A percentile compares a stretch with the other conserved stretches of the same genome.
phyloP scores from a whole-genome alignment of 2,113 vertebrate species.

The Eolophus roseicapilla region DNA sequence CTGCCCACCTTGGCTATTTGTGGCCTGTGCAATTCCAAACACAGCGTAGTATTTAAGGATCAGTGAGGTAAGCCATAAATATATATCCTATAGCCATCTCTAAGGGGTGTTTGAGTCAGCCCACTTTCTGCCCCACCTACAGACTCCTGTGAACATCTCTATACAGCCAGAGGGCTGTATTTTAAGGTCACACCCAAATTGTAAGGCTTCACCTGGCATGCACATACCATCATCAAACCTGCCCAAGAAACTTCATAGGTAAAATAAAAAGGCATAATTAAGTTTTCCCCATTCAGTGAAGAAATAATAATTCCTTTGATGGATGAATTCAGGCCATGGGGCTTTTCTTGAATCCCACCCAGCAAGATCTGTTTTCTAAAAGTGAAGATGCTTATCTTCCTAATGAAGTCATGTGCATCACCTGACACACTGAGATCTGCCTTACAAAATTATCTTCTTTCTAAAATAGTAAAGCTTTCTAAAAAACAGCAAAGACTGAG shows the following conservation, averaged over 20 bases:
- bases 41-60: neutral
- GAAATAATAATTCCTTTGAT: slow-evolving; percentile 60
- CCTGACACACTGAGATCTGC: neutral
- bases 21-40: neutral
- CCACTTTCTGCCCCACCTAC: slow-evolving; percentile 52
- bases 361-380: slow-evolving; percentile 26
- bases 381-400: slow-evolving; percentile 29
- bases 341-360: slow-evolving; percentile 32
- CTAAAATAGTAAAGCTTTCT: neutral
- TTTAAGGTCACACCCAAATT: slow-evolving; percentile 67
- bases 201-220: slow-evolving; percentile 49
- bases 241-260: slow-evolving; percentile 46
- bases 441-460: neutral
- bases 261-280: slow-evolving; percentile 61
- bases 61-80: slow-evolving; percentile 35
- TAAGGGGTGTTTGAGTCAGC: slow-evolving; percentile 37
- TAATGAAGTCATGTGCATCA: neutral
- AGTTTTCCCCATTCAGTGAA: slow-evolving; percentile 49
- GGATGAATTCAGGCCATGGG: slow-evolving; percentile 13
- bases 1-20: neutral
- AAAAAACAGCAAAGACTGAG: neutral
- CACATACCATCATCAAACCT: slow-evolving; percentile 53
- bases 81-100: slow-evolving; percentile 63
- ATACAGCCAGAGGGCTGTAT: slow-evolving; percentile 63
- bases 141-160: slow-evolving; percentile 48